Evolutionary conservation across 2,888 invertebrate genomes (phyloP).

Genomic region (Abrostola triplasia): DNA sequence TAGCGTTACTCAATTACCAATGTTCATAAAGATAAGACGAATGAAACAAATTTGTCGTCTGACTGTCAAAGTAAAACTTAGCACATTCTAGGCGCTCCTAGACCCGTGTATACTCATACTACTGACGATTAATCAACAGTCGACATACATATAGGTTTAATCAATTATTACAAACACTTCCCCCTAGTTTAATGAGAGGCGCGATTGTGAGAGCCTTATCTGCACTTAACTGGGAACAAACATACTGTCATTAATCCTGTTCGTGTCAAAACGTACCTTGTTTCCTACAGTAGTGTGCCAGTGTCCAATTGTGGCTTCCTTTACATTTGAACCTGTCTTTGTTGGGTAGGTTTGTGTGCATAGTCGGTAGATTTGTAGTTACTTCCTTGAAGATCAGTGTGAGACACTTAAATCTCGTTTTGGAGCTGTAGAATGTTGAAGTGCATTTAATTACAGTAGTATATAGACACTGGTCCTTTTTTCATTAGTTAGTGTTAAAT

Average conservation of each 20-base stretch:
- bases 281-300: conserved; percentile 1
- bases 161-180: conserved; percentile 77
- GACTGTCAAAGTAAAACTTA: not conserved
- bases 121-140: conserved; percentile 59
- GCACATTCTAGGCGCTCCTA: conserved; percentile 25
- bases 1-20: too few relatives aligned
- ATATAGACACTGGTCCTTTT: too few relatives aligned
- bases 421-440: too few relatives aligned
- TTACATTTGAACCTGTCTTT: not conserved
- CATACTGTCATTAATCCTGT: conserved; percentile 42
- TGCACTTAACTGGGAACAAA: conserved; percentile 64
- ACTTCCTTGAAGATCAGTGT: not conserved
- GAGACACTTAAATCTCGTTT: too few relatives aligned
- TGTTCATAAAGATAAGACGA: too few relatives aligned
- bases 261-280: conserved; percentile 37
- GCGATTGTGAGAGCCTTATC: conserved; percentile 65
- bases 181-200: conserved; percentile 68
- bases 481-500: too few relatives aligned
- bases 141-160: conserved; percentile 67
- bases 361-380: not conserved
- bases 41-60: too few relatives aligned
- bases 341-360: not conserved
- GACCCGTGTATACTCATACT: conserved; percentile 21
- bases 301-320: conserved; percentile 7
- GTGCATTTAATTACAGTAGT: too few relatives aligned